These are phyloP conservation scores for Oxyura jamaicensis DNA, from an alignment of 2,113 vertebrate species.

Conservation along the genomic window DNA sequence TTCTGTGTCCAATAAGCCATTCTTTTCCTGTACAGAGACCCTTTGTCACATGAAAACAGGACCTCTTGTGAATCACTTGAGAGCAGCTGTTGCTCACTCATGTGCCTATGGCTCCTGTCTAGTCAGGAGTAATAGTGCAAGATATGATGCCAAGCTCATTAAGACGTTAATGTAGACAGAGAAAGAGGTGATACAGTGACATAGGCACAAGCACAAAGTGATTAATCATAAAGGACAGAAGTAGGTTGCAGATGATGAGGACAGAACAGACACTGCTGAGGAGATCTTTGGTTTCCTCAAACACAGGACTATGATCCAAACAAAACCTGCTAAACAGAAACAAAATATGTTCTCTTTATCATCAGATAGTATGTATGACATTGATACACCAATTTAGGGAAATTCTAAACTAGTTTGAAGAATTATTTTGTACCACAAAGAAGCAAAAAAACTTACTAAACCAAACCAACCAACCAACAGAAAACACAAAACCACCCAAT, in stretches of 20 bases:
- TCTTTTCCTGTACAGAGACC: background rate
- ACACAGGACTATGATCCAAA: background rate
- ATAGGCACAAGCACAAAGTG: background rate
- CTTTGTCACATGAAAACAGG: background rate
- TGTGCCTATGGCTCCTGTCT: background rate
- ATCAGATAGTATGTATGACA: background rate
- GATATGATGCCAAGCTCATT: background rate
- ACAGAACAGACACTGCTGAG: background rate
- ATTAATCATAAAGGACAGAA: background rate
- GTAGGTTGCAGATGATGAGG: background rate
- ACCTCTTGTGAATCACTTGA: accelerated
- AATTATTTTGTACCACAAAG: background rate
- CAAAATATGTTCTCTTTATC: background rate
- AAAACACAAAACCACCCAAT: background rate
- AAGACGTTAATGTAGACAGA: background rate
- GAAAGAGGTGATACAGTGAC: background rate
- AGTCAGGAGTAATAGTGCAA: background rate
- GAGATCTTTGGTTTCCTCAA: background rate
- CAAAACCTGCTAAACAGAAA: background rate
- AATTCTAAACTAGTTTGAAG: background rate
- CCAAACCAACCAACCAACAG: no score
- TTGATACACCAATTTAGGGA: background rate
- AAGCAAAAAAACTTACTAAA: background rate
- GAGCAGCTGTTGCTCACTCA: background rate
- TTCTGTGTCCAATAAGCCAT: background rate